A percentile compares a stretch with the other conserved stretches of the same genome.
Conservation (phyloP, 2,113 vertebrate genomes). For the Oreochromis tanganicae region DNA sequence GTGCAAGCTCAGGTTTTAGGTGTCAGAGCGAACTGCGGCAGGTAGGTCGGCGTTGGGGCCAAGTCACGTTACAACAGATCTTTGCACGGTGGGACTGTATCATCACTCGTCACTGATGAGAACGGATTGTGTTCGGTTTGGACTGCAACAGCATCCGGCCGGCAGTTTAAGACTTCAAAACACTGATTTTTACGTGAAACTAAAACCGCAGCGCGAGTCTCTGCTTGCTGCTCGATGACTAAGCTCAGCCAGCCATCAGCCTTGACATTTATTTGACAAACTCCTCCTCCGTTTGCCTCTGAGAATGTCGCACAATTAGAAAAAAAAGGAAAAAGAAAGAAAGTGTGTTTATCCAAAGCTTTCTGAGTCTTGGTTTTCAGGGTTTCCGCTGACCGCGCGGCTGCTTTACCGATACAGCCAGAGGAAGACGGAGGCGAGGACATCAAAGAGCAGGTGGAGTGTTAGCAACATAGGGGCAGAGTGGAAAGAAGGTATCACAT, state of each 20-base stretch:
- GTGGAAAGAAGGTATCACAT: slow-evolving; percentile 49
- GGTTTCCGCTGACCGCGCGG: neutral
- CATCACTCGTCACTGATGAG: neutral
- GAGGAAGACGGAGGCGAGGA: neutral
- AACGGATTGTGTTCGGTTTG: slow-evolving; percentile 8
- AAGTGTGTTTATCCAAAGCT: neutral
- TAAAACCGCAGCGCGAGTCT: slow-evolving; percentile 14
- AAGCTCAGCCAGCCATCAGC: neutral
- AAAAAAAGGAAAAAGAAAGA: neutral
- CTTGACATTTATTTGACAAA: neutral
- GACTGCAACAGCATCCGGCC: slow-evolving; percentile 29
- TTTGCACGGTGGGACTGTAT: neutral
- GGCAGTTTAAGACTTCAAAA: slow-evolving; percentile 41
- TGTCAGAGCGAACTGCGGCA: neutral
- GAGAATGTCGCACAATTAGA: neutral
- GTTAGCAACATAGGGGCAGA: slow-evolving; percentile 48
- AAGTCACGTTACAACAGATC: slow-evolving; percentile 32
- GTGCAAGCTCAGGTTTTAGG: slow-evolving; percentile 10
- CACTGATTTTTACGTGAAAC: slow-evolving; percentile 13
- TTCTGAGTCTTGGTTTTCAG: neutral
- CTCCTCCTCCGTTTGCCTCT: neutral
- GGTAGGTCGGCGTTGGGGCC: neutral
- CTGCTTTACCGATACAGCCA: neutral
- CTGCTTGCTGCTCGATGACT: slow-evolving; percentile 17
- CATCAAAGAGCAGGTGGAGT: slow-evolving; percentile 65